A percentile compares a stretch with the other conserved stretches of the same genome.
Evolutionary conservation across 2,888 invertebrate species (phyloP).

Genomic region (Melanostoma mellinum): DNA sequence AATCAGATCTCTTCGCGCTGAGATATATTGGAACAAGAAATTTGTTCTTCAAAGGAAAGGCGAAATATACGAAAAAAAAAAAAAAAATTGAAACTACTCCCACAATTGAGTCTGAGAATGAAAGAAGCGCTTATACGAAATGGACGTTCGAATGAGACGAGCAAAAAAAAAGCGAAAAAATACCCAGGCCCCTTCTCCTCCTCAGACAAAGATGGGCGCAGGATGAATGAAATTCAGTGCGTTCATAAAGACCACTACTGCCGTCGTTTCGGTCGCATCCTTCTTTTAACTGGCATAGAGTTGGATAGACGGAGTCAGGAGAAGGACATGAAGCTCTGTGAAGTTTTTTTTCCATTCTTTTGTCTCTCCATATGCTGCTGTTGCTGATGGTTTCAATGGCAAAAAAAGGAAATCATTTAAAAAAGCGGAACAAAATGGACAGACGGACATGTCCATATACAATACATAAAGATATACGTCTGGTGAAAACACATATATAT

Average conservation of each 20-base stretch:
- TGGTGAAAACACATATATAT: conserved; percentile 27
- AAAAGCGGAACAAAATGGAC: conserved; percentile 69
- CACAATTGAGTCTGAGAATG: conserved; percentile 62
- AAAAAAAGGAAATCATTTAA: conserved; percentile 41
- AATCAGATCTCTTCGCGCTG: conserved; percentile 61
- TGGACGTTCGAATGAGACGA: conserved; percentile 39
- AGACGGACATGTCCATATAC: conserved; percentile 62
- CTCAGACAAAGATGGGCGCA: conserved; percentile 43
- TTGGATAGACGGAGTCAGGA: conserved; percentile 24
- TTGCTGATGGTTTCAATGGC: conserved; percentile 54
- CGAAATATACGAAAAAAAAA: conserved; percentile 18
- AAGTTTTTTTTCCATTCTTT: conserved; percentile 39
- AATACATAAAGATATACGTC: conserved; percentile 48
- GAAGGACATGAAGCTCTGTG: conserved; percentile 58
- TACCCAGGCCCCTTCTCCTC: background rate
- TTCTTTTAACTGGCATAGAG: conserved; percentile 24
- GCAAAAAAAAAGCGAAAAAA: conserved; percentile 1
- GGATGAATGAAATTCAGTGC: conserved; percentile 66
- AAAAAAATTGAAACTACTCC: conserved; percentile 54
- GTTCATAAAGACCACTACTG: conserved; percentile 49
- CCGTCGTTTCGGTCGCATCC: conserved; percentile 34
- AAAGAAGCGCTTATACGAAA: conserved; percentile 46
- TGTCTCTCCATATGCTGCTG: conserved; percentile 68
- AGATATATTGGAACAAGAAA: conserved; percentile 48
- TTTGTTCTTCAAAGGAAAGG: conserved; percentile 28